A percentile compares a stretch with the other conserved stretches of the same genome.
Conservation (phyloP, 2,797 vertebrate species). For the Sphenopsis melanotis region DNA sequence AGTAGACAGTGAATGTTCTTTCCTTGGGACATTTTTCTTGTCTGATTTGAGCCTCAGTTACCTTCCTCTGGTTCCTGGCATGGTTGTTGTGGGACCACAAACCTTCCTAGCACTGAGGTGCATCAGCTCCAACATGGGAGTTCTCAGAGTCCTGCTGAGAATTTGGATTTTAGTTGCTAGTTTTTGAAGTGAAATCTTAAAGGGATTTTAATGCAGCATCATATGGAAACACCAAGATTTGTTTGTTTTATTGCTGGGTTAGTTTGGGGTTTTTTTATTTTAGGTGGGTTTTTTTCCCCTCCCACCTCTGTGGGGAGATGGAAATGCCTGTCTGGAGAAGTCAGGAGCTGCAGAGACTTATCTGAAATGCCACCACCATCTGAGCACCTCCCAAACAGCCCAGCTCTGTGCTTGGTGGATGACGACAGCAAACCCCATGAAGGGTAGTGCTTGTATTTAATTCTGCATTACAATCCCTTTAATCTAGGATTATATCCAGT, state of each 20-base stretch:
- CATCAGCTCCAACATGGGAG: background rate
- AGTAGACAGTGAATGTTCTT: background rate
- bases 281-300: background rate
- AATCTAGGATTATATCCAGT: conserved; percentile 85
- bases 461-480: conserved; percentile 62
- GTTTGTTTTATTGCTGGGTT: background rate
- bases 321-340: conserved; percentile 29
- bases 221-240: background rate
- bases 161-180: background rate
- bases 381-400: background rate
- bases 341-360: background rate
- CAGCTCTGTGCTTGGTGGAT: background rate
- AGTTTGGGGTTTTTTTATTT: background rate
- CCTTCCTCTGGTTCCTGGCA: background rate
- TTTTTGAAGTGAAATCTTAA: background rate
- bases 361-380: background rate
- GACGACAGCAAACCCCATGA: conserved; percentile 29
- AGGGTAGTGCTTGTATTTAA: conserved; percentile 28
- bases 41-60: background rate
- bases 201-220: background rate
- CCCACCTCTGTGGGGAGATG: background rate
- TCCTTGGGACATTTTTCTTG: background rate
- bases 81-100: background rate
- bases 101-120: background rate
- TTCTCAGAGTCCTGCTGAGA: background rate